A percentile compares a stretch with the other conserved stretches of the same genome.
Conservation (phyloP, 2,113 vertebrate genomes). For the Varanus komodoensis region DNA sequence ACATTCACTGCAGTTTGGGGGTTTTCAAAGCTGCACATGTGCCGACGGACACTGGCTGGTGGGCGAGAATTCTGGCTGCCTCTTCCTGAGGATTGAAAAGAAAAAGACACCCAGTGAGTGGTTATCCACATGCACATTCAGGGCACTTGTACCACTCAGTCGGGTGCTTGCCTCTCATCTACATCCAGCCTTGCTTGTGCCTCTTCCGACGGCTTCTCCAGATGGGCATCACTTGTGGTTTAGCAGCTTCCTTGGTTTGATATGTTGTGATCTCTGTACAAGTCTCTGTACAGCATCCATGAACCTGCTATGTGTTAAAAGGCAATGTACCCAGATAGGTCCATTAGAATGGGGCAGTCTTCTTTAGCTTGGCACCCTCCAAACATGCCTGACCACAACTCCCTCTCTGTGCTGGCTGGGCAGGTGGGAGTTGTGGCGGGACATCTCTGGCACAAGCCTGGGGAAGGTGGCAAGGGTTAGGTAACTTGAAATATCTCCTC, state of each 20-base stretch:
- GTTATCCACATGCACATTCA: constrained; percentile 74
- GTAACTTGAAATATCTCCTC: background rate
- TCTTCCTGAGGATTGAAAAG: constrained; percentile 87
- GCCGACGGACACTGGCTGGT: constrained; percentile 85
- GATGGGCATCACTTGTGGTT: background rate
- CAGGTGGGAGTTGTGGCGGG: too few species aligned
- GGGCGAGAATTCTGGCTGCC: constrained; percentile 86
- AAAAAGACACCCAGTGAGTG: constrained; percentile 84
- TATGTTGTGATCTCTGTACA: background rate
- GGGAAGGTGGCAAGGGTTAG: too few species aligned
- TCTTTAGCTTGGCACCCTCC: too few species aligned
- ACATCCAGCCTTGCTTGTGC: background rate
- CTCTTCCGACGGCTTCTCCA: constrained; percentile 16
- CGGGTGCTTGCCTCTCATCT: constrained; percentile 61
- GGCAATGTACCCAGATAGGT: background rate
- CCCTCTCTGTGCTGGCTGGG: too few species aligned
- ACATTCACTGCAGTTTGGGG: constrained; percentile 86
- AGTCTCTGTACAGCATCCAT: background rate
- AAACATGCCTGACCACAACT: too few species aligned
- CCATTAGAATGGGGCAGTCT: background rate
- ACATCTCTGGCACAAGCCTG: too few species aligned
- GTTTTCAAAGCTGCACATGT: constrained; percentile 87
- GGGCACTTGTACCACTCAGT: constrained; percentile 71
- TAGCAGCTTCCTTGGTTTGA: background rate
- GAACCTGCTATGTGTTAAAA: constrained; percentile 8